These are phyloP conservation scores for Brachyhypopomus occidentalis DNA, from an alignment of 2,113 vertebrate genomes.

Conservation along the genomic window DNA sequence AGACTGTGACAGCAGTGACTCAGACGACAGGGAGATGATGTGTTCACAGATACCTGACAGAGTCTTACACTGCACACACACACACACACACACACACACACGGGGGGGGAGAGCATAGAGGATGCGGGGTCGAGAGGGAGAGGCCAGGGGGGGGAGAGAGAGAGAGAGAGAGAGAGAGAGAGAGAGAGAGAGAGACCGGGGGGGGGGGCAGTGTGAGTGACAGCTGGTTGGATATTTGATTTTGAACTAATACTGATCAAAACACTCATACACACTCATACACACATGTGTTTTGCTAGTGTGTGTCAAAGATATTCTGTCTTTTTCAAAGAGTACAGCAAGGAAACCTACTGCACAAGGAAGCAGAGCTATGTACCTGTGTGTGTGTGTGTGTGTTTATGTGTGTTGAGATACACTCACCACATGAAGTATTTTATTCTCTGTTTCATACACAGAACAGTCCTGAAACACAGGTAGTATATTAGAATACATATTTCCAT, in stretches of 20 bases:
- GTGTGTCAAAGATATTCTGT: no score
- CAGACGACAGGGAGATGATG: constrained; percentile 82
- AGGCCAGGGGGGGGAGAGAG: not conserved
- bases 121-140: not conserved
- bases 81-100: not conserved
- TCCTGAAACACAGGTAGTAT: constrained; percentile 40
- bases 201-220: no score
- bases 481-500: not conserved
- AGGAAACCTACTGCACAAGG: no score
- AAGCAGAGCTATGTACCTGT: no score
- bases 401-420: constrained; percentile 37
- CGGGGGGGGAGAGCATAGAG: constrained; percentile 14
- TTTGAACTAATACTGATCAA: no score
- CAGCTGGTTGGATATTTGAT: no score
- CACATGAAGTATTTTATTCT: constrained; percentile 57
- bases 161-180: not conserved
- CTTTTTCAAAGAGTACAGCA: no score
- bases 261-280: no score
- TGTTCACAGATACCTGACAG: constrained; percentile 85
- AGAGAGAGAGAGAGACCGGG: not conserved
- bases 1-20: constrained; percentile 78
- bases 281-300: no score
- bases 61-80: constrained; percentile 77
- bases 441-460: constrained; percentile 54
- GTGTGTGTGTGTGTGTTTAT: not conserved